Conservation (phyloP, 2,113 vertebrate genomes). For the Forbesichthys papilliferus region DNA sequence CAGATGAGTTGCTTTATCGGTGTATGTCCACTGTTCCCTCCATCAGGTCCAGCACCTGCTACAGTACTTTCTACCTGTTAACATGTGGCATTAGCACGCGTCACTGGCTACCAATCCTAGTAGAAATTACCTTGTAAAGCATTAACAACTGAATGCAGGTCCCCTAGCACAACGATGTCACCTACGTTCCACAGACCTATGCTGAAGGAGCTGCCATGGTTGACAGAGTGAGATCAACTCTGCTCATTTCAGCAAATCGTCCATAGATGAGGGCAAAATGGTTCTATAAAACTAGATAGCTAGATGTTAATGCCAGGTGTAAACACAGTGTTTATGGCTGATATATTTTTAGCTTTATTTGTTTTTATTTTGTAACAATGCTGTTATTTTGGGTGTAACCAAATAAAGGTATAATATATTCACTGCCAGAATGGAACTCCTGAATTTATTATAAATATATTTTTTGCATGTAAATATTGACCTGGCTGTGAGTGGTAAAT, state of each 20-base stretch:
- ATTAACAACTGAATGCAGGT: too few species aligned
- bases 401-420: constrained; percentile 62
- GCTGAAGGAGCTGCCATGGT: too few species aligned
- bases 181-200: too few species aligned
- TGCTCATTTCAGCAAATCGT: too few species aligned
- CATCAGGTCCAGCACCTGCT: neutral
- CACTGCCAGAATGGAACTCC: constrained; percentile 3
- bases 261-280: neutral
- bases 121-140: too few species aligned
- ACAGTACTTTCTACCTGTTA: too few species aligned
- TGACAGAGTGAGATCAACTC: too few species aligned
- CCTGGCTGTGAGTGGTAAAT: constrained; percentile 3
- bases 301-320: neutral
- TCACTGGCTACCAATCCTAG: too few species aligned
- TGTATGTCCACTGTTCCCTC: constrained; percentile 13
- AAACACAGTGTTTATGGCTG: constrained; percentile 19
- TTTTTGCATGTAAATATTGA: constrained; percentile 11
- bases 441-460: neutral
- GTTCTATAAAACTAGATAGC: neutral
- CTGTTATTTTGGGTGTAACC: constrained; percentile 51
- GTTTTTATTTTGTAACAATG: constrained; percentile 54
- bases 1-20: neutral
- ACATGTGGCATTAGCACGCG: too few species aligned
- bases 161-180: too few species aligned
- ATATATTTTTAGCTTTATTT: constrained; percentile 48